Base-by-base conservation (phyloP, 92 coral and sea anemone species). In the Blastomussa wellsi region DNA sequence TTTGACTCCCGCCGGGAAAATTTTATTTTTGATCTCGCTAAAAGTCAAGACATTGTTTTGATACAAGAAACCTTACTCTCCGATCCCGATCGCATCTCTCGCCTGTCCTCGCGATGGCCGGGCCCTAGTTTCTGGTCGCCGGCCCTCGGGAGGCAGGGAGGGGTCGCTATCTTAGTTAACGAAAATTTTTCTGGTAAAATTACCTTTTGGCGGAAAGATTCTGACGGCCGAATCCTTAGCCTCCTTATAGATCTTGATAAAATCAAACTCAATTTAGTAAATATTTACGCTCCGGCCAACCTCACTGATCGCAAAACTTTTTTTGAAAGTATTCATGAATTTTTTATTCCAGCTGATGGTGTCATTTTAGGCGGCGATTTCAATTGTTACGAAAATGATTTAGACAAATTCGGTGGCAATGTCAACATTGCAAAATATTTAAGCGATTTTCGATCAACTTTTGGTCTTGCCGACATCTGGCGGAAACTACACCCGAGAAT, bases 381-480 rank as follows among this genome's bases (percentile, higher is more conserved):
- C 13, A 88, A 88, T 41, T 91, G 90, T 24, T 16, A 79, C 4
- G 92, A 91, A 17, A 3, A 19, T 0, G 59, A 57, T 0, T 16
- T 19, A 17, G 89, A 88, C 42, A 84, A 91, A 31, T 28, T 73
- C 12, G 94, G 92, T 2, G 89, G 90, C 24, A 47, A 8, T 44
- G 14, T 9, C 39, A 12, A 1, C 0, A 7, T 70, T 51, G 16
- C 74, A 0, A 20, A 6, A 2, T 32, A 35, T 13, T 19, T 69
- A 0, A 4, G 24, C 0, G 44, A 69, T 36, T 69, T 69, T 69
- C n/a, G 44, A 5, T 19, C 74, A 3, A 0, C 24, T 11, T 37
- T 32, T 4, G 28, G 36, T 10, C 26, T 90, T 0, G 26, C 6
- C 1, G 88, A 86, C 57, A 60, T 79, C 8, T 90, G 90, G 93